Conservation (phyloP, 2,113 vertebrate species). For the Carlito syrichta region DNA sequence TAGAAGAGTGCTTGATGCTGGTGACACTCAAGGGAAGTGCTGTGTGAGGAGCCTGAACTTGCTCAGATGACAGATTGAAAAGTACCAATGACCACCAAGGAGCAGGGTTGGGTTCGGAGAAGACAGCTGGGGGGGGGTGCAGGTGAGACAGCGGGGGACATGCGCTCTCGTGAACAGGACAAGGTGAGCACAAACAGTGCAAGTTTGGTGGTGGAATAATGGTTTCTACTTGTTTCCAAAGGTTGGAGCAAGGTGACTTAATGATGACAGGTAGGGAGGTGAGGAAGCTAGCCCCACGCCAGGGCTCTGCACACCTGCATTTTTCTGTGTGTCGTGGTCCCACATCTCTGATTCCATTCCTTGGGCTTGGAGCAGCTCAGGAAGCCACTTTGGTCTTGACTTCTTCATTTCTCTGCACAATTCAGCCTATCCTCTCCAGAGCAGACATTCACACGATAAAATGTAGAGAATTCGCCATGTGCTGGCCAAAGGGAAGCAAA, state of each 20-base stretch:
- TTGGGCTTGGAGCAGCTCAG: background rate
- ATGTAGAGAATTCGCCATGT: fast-evolving
- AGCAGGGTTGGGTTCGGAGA: fast-evolving
- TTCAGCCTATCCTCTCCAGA: fast-evolving
- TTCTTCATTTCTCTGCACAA: fast-evolving
- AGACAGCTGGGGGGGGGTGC: fast-evolving
- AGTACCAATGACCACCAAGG: no score
- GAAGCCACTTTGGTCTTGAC: background rate
- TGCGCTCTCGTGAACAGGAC: background rate
- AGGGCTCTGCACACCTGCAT: fast-evolving
- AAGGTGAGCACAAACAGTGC: fast-evolving
- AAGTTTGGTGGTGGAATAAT: fast-evolving
- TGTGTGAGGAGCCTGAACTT: fast-evolving
- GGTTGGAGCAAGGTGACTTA: no score
- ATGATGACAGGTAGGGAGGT: fast-evolving
- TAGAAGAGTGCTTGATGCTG: fast-evolving
- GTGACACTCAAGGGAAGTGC: background rate
- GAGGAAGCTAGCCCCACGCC: fast-evolving
- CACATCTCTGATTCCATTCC: fast-evolving
- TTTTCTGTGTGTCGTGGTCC: background rate
- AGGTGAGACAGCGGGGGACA: fast-evolving
- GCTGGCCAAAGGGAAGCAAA: fast-evolving
- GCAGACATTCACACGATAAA: fast-evolving
- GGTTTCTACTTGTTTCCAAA: background rate
- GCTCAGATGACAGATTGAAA: background rate